Evolutionary conservation across 1,140 invertebrate genomes (phyloP), one percentile per base, ranked within the genome.

Genomic region (Drosophila santomea): DNA sequence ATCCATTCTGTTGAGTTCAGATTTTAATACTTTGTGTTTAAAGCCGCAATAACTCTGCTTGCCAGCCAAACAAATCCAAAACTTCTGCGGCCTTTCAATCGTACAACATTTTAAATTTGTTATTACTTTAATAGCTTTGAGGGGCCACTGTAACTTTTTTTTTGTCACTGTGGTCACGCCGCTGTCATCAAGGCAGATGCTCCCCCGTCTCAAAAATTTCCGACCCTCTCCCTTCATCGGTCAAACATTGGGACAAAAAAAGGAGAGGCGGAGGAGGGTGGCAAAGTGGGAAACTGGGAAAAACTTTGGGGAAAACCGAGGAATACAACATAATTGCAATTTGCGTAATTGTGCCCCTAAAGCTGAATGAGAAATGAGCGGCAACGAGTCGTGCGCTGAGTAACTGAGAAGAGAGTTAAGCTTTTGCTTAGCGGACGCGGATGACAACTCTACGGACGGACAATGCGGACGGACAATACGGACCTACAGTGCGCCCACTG

Each of bases 241-340:
- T 17, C 38, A 35, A 68, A 66, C 47, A 68, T 60, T 14, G 17
- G 14, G 28, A 14, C 35, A 23, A 20, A 62, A 20, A 43, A 52
- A 2, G 38, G 38, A 12, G 36, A 38, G 36, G 12, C 4, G 36
- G 36, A 39, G 12, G 23, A 32, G 23, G 17, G 7, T 4, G 44
- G 36, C 5, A 68, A 17, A 43, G 15, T 50, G 39, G 52, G 44
- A 50, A 59, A 60, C 35, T 68, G 63, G 63, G 63, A 67, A 71
- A 61, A 76, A 75, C 72, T 75, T 75, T 56, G 56, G 64, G 56
- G 63, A 80, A 80, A 75, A 59, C 71, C 78, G 59, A 75, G 78
- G 60, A 80, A 80, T 72, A 77, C 67, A 81, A 77, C 78, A 82
- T 82, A 82, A 82, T 82, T 81, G 79, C 79, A 82, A 81, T 81